Conservation (phyloP, 1,140 invertebrate genomes). For the Bombus consobrinus region DNA sequence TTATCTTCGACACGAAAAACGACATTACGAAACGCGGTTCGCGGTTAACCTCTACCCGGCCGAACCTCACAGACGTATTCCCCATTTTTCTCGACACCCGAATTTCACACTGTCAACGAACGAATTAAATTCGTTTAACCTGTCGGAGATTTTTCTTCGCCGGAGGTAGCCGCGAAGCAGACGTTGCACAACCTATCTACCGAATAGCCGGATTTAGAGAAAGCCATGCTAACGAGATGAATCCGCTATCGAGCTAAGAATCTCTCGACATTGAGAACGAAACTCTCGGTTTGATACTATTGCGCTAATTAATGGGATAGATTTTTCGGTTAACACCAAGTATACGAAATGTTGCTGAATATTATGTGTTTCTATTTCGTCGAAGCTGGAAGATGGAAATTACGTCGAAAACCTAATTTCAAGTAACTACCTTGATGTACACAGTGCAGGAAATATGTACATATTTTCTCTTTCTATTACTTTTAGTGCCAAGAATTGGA, state of each 20-base stretch:
- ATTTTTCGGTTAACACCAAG: neutral
- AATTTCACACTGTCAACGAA: neutral
- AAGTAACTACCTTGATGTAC: no score
- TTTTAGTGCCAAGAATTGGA: no score
- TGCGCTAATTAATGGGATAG: neutral
- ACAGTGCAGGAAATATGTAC: no score
- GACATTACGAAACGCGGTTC: conserved; percentile 41
- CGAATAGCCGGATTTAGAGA: no score
- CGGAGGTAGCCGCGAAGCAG: neutral
- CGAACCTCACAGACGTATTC: neutral
- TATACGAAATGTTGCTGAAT: no score
- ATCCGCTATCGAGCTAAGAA: neutral
- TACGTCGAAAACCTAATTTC: no score
- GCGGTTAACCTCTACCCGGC: conserved; percentile 5
- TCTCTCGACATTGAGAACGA: neutral
- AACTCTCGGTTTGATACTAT: neutral
- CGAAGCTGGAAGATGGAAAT: no score
- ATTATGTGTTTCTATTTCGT: neutral
- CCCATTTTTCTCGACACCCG: no score
- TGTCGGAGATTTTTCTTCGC: neutral
- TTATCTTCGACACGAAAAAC: conserved; percentile 51
- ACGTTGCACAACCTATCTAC: neutral
- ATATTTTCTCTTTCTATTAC: no score
- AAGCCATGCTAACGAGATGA: neutral
- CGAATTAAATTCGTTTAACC: neutral